Conservation (phyloP, 2,113 vertebrate genomes). For the Dicerorhinus sumatrensis region DNA sequence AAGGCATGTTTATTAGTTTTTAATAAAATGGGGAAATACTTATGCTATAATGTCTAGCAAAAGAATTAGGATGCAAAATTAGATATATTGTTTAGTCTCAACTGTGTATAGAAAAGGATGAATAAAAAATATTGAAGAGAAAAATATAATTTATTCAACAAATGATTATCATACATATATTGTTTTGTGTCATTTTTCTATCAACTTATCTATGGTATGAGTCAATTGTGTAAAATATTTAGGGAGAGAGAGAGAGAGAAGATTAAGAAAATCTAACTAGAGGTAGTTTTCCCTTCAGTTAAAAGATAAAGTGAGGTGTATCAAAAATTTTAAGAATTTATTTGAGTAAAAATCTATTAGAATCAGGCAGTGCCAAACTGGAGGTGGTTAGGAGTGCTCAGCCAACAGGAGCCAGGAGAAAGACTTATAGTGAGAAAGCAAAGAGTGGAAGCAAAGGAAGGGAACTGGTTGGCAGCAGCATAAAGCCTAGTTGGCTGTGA, state of each 20-base stretch:
- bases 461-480: neutral
- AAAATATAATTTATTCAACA: neutral
- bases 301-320: neutral
- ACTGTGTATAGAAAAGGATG: neutral
- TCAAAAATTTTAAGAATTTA: neutral
- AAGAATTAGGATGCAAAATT: slow-evolving; percentile 5
- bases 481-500: neutral
- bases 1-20: slow-evolving; percentile 25
- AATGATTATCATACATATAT: neutral
- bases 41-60: neutral
- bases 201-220: neutral
- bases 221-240: neutral
- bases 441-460: neutral
- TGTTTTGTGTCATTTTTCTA: neutral
- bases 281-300: neutral
- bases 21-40: neutral
- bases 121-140: neutral
- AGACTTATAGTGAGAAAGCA: neutral
- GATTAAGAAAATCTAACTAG: neutral
- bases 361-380: neutral
- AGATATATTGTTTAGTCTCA: slow-evolving; percentile 8
- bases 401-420: neutral
- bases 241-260: neutral
- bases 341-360: neutral
- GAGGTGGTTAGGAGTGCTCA: neutral